A percentile compares a stretch with the other conserved stretches of the same genome.
Evolutionary conservation across 1,140 invertebrate genomes (phyloP).

Genomic region (Tetraneura akinire): DNA sequence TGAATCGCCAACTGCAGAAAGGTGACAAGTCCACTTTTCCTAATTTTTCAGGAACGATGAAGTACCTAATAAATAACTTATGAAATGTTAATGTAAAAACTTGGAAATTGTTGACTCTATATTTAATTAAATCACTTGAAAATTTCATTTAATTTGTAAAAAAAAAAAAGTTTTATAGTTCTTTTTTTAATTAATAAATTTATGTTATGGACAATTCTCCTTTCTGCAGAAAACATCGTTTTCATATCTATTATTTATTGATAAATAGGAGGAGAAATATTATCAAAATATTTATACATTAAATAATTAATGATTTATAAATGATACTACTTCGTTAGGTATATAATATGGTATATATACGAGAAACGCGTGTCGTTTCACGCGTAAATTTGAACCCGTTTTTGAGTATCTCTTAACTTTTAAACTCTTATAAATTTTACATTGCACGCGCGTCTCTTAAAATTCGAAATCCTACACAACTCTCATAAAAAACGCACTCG

Average conservation of each 20-base stretch:
- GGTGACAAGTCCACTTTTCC: not conserved
- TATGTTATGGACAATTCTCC: not conserved
- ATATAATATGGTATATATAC: no score
- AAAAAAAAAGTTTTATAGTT: not conserved
- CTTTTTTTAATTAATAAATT: no score
- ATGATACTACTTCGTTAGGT: conserved; percentile 43
- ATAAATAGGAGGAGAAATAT: not conserved
- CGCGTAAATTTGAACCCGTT: no score
- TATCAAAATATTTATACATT: conserved; percentile 3
- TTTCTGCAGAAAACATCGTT: not conserved
- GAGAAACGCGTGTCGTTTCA: no score
- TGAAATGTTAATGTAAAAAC: conserved; percentile 2
- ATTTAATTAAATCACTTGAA: not conserved
- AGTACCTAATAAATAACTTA: not conserved
- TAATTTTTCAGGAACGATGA: conserved; percentile 1
- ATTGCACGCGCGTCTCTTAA: no score
- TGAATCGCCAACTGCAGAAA: not conserved
- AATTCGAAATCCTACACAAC: no score
- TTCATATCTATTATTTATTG: conserved; percentile 2
- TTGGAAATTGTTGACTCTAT: not conserved
- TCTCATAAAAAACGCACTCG: no score
- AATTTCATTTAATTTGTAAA: not conserved
- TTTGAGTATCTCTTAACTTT: no score
- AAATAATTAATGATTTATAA: conserved; percentile 48
- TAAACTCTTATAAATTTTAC: no score